A percentile compares a stretch with the other conserved stretches of the same genome.
These are phyloP conservation scores for Rafetus swinhoei DNA, from an alignment of 2,113 vertebrate species.

Conservation along the genomic window DNA sequence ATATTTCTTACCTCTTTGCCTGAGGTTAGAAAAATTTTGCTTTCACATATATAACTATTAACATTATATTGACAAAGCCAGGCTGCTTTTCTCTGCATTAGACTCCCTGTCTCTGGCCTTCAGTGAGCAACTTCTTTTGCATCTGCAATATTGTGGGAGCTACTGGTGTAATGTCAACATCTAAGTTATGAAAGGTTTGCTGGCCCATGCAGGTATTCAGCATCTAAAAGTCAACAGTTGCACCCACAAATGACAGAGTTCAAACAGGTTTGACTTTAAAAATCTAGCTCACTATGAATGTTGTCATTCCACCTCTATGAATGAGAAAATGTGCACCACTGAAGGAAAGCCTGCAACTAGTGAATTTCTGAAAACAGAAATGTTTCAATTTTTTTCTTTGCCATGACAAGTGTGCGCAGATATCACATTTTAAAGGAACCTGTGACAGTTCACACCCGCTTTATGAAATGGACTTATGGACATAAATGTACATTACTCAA, in stretches of 20 bases:
- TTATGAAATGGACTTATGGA: too few relatives aligned
- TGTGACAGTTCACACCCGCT: too few relatives aligned
- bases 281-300: not conserved
- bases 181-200: not conserved
- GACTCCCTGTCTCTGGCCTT: not conserved
- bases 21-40: rapidly evolving
- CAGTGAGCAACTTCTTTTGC: not conserved
- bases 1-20: not conserved
- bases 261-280: not conserved
- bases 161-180: not conserved
- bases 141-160: not conserved
- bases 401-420: too few relatives aligned
- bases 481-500: too few relatives aligned
- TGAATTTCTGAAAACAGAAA: not conserved
- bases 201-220: not conserved
- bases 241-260: not conserved
- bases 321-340: not conserved
- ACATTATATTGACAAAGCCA: not conserved
- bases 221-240: not conserved
- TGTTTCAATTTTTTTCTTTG: not conserved
- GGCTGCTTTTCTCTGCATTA: not conserved
- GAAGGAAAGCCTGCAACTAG: not conserved
- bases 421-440: too few relatives aligned
- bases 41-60: not conserved
- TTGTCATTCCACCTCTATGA: not conserved